Evolutionary conservation across 2,888 invertebrate genomes (phyloP), one percentile per base, ranked within the genome.

Genomic region (Tachina grossa): DNA sequence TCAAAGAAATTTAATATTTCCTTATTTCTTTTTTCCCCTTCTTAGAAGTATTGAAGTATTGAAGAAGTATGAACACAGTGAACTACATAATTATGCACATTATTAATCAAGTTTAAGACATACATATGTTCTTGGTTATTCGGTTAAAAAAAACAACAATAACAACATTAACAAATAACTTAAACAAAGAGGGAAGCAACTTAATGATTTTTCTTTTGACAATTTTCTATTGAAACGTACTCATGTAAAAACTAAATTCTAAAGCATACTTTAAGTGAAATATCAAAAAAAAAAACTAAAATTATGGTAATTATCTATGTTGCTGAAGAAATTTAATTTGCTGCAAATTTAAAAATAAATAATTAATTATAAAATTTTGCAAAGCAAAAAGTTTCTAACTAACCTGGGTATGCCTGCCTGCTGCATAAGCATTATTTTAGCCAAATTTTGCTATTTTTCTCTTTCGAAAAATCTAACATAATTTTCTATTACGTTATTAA

Each of bases 31-130:
- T 45, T 31, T 45, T 43, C 0, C 31, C 31, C 31, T 74, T 31
- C 19, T 43, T 66, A n/a, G 1, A 1, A 47, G 63, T n/a, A 22
- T 71, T 22, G 22, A 39, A 4, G 1, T 66, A 6, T 51, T 55
- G 59, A 41, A n/a, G 49, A 4, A n/a, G 31, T 75, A 88, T 39
- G 41, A 65, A 45, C 55, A 71, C 63, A 63, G 65, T 63, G 47
- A 49, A 47, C 39, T 55, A 55, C 72, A 71, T 87, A 88, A 61
- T 90, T 90, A 88, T 90, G 89, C 89, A 88, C 90, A 90, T 90
- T 90, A 90, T 90, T 90, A 90, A 90, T 88, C 86, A 90, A 89
- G 88, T 89, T 88, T 88, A 88, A 89, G 88, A 90, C 72, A 39
- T 31, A 57, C 39, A 41, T 43, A 43, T 41, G 41, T 16, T 89